Base-by-base conservation (phyloP, 1,140 invertebrate species). In the Trichomalopsis sarcophagae region DNA sequence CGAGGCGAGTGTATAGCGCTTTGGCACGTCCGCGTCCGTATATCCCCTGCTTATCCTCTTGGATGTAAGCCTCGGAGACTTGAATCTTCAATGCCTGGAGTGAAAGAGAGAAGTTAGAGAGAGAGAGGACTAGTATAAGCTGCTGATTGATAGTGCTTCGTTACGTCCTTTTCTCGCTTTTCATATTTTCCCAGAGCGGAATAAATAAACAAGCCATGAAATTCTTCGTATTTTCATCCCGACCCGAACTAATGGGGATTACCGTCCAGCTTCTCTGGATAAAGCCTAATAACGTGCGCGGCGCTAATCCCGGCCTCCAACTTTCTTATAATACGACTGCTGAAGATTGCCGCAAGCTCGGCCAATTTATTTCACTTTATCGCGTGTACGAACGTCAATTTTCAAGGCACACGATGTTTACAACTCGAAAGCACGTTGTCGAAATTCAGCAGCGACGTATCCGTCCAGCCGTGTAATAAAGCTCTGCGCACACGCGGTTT, bases 1-100 rank as follows among this genome's bases (percentile, higher is more conserved):
- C 14, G 2, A 4, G 27, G 47, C 30, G 13, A 44, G 40, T 44
- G 40, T 44, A 44, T 44, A 44, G 17, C 14, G 30, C 71, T 74
- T 74, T 36, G 17, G 71, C 71, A 74, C 71, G 71, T 74, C 71
- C 30, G 13, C 71, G 10, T 74, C 33, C 27, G 27, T 74, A 36
- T 36, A 74, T 33, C 30, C n/a, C 33, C 71, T 17, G 33, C 71
- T 74, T 74, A 74, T 74, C 71, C 73, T 40, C 5, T n/a, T 33
- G 73, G 73, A n/a, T 36, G 33, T n/a, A 75, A 71, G 68, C 68
- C 14, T 10, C 27, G 36, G 36, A 27, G 27, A 44, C 73, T 44
- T n/a, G 14, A 75, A 40, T 75, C 30, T 75, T 75, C 33, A 71
- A 71, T 71, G 11, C 11, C 11, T 2, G 30, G 27, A 27, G 69